A percentile compares a stretch with the other conserved stretches of the same genome.
Conservation (phyloP, 2,113 vertebrate genomes). For the Cacatua alba region DNA sequence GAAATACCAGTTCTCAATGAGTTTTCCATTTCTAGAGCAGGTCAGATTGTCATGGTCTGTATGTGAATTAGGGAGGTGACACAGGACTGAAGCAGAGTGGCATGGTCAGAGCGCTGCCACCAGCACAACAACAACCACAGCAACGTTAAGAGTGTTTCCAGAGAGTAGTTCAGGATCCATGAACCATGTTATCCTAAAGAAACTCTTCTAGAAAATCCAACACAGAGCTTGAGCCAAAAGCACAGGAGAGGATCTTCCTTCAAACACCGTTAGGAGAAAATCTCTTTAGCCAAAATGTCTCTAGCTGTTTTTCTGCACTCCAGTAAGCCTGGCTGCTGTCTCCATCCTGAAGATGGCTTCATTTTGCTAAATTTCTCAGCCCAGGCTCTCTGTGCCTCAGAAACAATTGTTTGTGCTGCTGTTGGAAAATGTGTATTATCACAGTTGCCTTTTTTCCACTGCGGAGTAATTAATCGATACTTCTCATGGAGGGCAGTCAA, state of each 20-base stretch:
- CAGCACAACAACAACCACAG: background rate
- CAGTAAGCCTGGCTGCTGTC: background rate
- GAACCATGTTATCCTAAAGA: background rate
- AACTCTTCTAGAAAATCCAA: background rate
- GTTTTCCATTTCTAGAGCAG: background rate
- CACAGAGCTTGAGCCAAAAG: background rate
- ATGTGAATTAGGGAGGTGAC: background rate
- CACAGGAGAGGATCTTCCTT: background rate
- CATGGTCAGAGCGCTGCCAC: background rate
- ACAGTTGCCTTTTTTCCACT: background rate
- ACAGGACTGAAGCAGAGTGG: background rate
- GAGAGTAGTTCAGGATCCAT: background rate
- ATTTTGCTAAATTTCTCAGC: background rate
- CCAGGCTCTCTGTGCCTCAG: background rate
- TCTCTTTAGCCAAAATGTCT: background rate
- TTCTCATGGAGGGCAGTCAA: slow-evolving; percentile 28
- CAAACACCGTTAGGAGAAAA: background rate
- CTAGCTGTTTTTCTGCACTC: background rate
- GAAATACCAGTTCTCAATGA: background rate
- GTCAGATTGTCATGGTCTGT: background rate
- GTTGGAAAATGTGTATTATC: background rate
- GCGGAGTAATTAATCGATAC: slow-evolving; percentile 31
- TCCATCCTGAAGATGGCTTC: background rate
- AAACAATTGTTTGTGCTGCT: background rate
- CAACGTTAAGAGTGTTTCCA: background rate